Base-by-base conservation (phyloP, 2,113 vertebrate genomes). In the Chloropsis hardwickii region DNA sequence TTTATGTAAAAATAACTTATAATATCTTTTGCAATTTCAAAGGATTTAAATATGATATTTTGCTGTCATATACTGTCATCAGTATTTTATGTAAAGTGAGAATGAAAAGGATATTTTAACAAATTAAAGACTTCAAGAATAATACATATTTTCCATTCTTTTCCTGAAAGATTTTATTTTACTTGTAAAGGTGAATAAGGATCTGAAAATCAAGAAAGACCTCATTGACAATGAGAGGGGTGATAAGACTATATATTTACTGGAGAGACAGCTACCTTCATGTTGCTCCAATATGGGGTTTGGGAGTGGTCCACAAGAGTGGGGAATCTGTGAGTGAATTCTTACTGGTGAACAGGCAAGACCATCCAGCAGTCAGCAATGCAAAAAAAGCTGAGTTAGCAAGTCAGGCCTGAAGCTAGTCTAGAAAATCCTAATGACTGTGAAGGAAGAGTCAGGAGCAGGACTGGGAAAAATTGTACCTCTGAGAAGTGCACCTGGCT, bases 21-120 rank as follows among this genome's bases (percentile, higher is more conserved):
- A 90, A 64, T 67, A 42, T 86, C 62, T 82, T 78, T 71, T 76
- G 7, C 45, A 85, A 11, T 93, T 96, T 95, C 47, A 39, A 65
- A 81, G 35, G 27, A 51, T 76, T 83, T 85, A 83, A 35, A 53
- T 83, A 77, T 18, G 12, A 22, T 39, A 73, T 80, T 94, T 76
- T 81, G 8, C 20, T 37, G 7, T 47, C 67, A 50, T 51, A 13
- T 74, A n/a, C 27, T 77, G 6, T 27, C 79, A 76, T 58, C 22
- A 50, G 42, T 84, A 70, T 74, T 87, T 95, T 53, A 57, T 20
- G 22, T 58, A 94, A 96, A 88, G 6, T 18, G 44, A 72, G 11
- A 15, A 69, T 67, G 45, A 57, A 81, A 94, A 76, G 8, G 28
- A 45, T 31, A 57, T 92, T 88, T 93, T 60, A 88, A 44, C 7